phyloP scores from a whole-genome alignment of 1,140 invertebrate genomes.

The Cataglyphis hispanica region DNA sequence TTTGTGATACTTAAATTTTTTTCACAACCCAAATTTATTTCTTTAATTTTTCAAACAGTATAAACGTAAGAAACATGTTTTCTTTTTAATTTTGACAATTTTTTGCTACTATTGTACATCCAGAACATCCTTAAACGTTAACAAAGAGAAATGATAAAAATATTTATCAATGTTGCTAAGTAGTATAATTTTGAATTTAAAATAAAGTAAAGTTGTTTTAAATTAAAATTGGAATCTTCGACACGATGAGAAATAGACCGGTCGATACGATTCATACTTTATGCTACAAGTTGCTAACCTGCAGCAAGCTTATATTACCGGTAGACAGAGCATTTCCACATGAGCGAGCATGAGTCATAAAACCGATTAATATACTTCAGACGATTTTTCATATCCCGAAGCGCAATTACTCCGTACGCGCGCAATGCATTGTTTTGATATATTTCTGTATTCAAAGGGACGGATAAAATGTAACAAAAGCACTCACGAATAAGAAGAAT shows the following conservation, averaged over 20 bases:
- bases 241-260: conserved; percentile 28
- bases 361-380: conserved; percentile 53
- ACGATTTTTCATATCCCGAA: conserved; percentile 41
- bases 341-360: conserved; percentile 56
- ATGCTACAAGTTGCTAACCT: conserved; percentile 31
- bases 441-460: background rate
- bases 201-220: background rate
- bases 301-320: conserved; percentile 32
- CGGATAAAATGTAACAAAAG: background rate
- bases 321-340: conserved; percentile 49
- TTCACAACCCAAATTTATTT: too few relatives aligned
- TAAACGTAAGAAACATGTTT: too few relatives aligned
- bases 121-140: conserved; percentile 3
- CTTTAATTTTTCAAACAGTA: too few relatives aligned
- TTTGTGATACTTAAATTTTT: too few relatives aligned
- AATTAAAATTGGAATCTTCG: conserved; percentile 26
- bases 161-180: background rate
- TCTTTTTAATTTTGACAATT: too few relatives aligned
- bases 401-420: conserved; percentile 18
- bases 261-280: conserved; percentile 45
- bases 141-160: background rate
- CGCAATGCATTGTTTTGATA: conserved; percentile 45
- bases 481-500: background rate
- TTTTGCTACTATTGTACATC: too few relatives aligned
- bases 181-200: background rate